A percentile compares a stretch with the other conserved stretches of the same genome.
phyloP scores from a whole-genome alignment of 2,113 vertebrate species.

The Gallinago media region DNA sequence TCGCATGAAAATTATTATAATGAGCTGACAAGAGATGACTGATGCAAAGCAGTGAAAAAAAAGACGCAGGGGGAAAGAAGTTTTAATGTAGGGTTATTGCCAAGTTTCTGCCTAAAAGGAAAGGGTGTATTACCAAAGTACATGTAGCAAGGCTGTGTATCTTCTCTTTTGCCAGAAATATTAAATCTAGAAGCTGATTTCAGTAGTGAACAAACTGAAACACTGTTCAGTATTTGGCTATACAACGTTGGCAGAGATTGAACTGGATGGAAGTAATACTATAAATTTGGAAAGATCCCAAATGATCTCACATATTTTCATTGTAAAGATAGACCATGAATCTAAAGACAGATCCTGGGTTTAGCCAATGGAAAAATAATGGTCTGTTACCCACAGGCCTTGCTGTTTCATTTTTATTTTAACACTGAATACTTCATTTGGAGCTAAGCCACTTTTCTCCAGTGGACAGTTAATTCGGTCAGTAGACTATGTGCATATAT shows the following conservation, averaged over 20 bases:
- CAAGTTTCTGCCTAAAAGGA: not conserved
- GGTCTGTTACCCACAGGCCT: not conserved
- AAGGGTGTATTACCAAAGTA: not conserved
- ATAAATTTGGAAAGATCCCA: not conserved
- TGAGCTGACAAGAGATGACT: not conserved
- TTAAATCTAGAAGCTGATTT: constrained; percentile 40
- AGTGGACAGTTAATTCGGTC: not conserved
- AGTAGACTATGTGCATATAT: not conserved
- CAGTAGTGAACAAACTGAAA: not conserved
- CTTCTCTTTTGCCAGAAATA: constrained; percentile 40
- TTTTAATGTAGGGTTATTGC: not conserved
- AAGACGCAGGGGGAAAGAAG: not conserved
- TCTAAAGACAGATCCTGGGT: not conserved
- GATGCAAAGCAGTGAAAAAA: not conserved
- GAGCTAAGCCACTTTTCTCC: constrained; percentile 12
- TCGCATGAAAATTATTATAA: not conserved
- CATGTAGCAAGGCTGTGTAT: not conserved
- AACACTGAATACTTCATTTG: constrained; percentile 28
- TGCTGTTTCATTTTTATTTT: constrained; percentile 20
- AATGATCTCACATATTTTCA: not conserved
- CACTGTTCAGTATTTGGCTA: not conserved
- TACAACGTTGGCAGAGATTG: not conserved
- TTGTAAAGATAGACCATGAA: not conserved
- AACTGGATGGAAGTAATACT: not conserved
- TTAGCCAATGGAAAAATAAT: not conserved